Base-by-base conservation (phyloP, 2,113 vertebrate species). In the Melanostigma gelatinosum region DNA sequence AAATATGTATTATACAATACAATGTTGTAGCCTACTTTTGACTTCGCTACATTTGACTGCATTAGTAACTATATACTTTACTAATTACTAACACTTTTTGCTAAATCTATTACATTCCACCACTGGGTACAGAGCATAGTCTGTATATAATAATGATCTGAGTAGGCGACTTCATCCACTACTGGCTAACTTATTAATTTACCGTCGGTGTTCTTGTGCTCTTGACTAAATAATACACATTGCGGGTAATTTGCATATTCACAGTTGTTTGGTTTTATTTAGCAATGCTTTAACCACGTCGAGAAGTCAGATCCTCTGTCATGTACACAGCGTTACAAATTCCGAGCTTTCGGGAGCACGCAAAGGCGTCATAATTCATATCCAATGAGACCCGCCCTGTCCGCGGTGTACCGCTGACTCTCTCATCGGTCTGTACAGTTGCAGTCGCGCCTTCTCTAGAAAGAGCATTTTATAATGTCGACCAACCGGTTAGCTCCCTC, bases 381-480 rank as follows among this genome's bases (percentile, higher is more conserved):
- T 92, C 87, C 87, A 92, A 93, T 94, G 90, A 93, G 92, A 87
- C 89, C 81, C 91, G 91, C 92, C 93, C 91, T 88, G 84, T 82
- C 78, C 87, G 46, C 77, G 22, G 65, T 78, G 70, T 71, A 11
- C 72, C 8, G 75, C 81, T 77, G 86, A 76, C 27, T 18, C 57
- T 60, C 64, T 60, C 65, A 38, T 70, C 75, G 13, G 82, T 40
- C 66, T 69, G 40, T 60, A 72, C 85, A 58, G 82, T 38, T 40
- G 40, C 77, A 13, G 76, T 62, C 72, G 85, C 88, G 65, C 78
- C 78, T 70, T 76, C 83, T 67, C 24, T 89, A 76, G 48, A 48
- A 20, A 34, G 20, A 15, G 57, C 27, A 18, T 75, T 77, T 34
- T 62, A 8, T 57, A 10, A 4, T 8, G 32, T 69, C 64, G 32